phyloP scores from a whole-genome alignment of 2,888 invertebrate genomes.

The Pterostichus niger region DNA sequence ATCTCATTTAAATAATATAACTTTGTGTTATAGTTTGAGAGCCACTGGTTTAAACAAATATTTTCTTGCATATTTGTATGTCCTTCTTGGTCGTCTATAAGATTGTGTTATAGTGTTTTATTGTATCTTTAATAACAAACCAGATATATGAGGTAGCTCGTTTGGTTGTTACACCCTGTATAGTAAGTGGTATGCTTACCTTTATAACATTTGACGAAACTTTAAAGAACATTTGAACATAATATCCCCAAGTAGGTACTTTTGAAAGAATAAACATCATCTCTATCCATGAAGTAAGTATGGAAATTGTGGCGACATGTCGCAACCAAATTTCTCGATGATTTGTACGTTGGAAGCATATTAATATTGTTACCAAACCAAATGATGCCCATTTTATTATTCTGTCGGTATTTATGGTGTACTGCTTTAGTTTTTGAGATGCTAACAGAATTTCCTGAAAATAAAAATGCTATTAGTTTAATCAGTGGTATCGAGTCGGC shows the following conservation, averaged over 20 bases:
- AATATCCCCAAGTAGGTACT: slow-evolving; percentile 81
- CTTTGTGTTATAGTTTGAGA: no score
- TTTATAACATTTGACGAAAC: slow-evolving; percentile 80
- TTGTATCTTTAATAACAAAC: no score
- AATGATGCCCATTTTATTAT: slow-evolving; percentile 80
- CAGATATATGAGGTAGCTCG: no score
- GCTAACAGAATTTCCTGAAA: slow-evolving; percentile 80
- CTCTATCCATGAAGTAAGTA: slow-evolving; percentile 80
- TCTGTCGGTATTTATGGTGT: slow-evolving; percentile 79
- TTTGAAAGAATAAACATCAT: slow-evolving; percentile 80
- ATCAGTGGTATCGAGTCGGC: no score
- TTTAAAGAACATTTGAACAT: slow-evolving; percentile 82
- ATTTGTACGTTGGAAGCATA: slow-evolving; percentile 74
- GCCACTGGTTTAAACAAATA: no score
- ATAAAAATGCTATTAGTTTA: not conserved
- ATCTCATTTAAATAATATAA: no score
- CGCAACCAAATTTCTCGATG: slow-evolving; percentile 76
- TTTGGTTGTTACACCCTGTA: no score
- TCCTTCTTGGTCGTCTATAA: no score
- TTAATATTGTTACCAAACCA: slow-evolving; percentile 77
- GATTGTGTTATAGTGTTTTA: no score
- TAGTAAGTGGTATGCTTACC: slow-evolving; percentile 73
- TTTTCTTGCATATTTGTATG: no score
- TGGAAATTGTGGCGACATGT: slow-evolving; percentile 79
- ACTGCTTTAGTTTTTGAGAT: slow-evolving; percentile 78